phyloP scores from a whole-genome alignment of 2,797 vertebrate species.

The Liparis tanakae region DNA sequence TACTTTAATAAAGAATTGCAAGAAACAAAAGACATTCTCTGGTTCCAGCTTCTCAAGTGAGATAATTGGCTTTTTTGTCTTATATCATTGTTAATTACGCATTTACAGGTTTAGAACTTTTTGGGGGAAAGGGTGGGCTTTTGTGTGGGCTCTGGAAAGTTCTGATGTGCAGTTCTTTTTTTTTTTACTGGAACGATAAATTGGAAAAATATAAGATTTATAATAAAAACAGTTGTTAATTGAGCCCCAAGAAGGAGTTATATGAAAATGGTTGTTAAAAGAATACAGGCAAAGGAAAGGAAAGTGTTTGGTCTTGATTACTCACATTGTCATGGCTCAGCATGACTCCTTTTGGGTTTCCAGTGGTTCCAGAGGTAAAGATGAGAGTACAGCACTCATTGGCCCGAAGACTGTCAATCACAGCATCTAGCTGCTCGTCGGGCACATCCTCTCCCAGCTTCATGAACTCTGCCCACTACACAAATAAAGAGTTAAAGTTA shows the following conservation, averaged over 20 bases:
- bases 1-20: not conserved
- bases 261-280: not conserved
- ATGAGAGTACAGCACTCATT: conserved; percentile 87
- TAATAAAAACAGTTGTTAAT: not conserved
- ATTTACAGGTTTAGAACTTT: not conserved
- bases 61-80: not conserved
- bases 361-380: conserved; percentile 87
- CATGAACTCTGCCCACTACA: conserved; percentile 86
- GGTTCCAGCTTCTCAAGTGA: not conserved
- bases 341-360: conserved; percentile 86
- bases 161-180: not conserved
- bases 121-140: too few relatives aligned
- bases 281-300: not conserved
- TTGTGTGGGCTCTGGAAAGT: not conserved
- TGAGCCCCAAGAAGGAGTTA: not conserved
- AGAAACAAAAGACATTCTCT: not conserved
- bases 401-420: conserved; percentile 78
- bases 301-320: conserved; percentile 5
- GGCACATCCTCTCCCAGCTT: conserved; percentile 77
- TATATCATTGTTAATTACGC: not conserved
- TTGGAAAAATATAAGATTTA: not conserved
- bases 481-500: conserved; percentile 2
- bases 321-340: conserved; percentile 88
- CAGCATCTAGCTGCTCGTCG: conserved; percentile 70
- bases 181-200: not conserved